Evolutionary conservation across 1,140 invertebrate species (phyloP), one percentile per base, ranked within the genome.

Genomic region (Drosophila nigrodunni): DNA sequence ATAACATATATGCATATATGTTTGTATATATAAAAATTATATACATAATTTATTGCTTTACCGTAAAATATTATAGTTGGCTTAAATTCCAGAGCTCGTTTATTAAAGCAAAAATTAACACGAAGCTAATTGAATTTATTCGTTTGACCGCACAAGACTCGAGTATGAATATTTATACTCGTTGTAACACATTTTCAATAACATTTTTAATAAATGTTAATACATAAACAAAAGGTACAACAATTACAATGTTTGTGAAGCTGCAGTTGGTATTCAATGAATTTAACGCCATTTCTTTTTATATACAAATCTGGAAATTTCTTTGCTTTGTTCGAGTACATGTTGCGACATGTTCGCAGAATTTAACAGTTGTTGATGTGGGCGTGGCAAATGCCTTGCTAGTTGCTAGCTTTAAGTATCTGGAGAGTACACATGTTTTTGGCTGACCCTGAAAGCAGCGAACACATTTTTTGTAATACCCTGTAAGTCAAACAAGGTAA

Each of bases 21-120:
- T 21, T 21, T 41, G 34, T 41, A 37, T 39, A 11, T 50, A 10
- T 21, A 39, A 49, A n/a, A 39, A 25, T 37, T 8, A 62, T 49
- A 11, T 13, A 13, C 15, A 47, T 47, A 47, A 47, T 50, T 50
- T n/a, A 30, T 39, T 39, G 37, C 37, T 8, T 39, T 39, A 37
- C 35, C 25, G 25, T 25, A 1, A 50, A 47, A 37, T 13, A 9
- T 35, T 46, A 44, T 11, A 50, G 37, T 46, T 41, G 34, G 13
- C 43, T 57, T 60, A 37, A 35, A 25, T 64, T 30, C 8, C 44
- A 18, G n/a, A 34, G 11, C 9, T 15, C 49, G 52, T 39, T 47
- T 67, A 74, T 80, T 83, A 85, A 83, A 83, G 81, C 80, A 74
- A 30, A 82, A 85, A 81, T 85, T 86, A 85, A 81, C 82, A 66